Evolutionary conservation across 2,797 vertebrate species (phyloP), one percentile per base, ranked within the genome.

Genomic region (Cossypha niveicapilla): DNA sequence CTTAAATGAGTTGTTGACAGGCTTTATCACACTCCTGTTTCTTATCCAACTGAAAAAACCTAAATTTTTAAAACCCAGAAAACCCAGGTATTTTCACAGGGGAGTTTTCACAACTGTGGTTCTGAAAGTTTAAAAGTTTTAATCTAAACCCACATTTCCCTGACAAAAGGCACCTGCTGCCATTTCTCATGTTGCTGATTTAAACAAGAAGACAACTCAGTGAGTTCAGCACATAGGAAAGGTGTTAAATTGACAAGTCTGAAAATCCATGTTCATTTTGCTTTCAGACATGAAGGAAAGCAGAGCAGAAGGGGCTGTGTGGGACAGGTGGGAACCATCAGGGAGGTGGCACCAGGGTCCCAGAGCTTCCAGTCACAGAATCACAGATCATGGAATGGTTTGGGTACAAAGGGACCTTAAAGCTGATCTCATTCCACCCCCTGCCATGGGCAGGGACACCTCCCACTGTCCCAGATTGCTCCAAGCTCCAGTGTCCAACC

Each of bases 401-500:
- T 81, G 25, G 7, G 42, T 18, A 47, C 15, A 18, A 75, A 62
- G 35, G 10, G 13, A 32, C n/a, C 30, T 21, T 22, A 18, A 42
- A 75, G 24, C 12, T 23, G 4, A 41, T 37, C 18, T 1, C 13
- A 12, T 54, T 9, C 13, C 41, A n/a, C 0, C 27, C 7, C 8
- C 25, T 80, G 22, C 51, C 60, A 39, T 51, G 23, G 3, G 2
- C 41, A 60, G 8, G 25, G 39, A 54, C 30, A 30, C 5, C 18
- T 73, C 0, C 21, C 22, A 17, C 30, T 2, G 0, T 0, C 11
- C 61, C 76, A 88, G 39, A 15, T 0, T 2, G 25, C 21, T 80
- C 39, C 68, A 9, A 1, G 0, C 2, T 11, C 51, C 0, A 34
- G n/a, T n/a, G 0, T 11, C 28, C 45, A 54, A 0, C 61, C 68